Evolutionary conservation across 53 echinoderm and acorn worm genomes (phyloP), one percentile per base, ranked within the genome.

Genomic region (Patiria pectinifera): DNA sequence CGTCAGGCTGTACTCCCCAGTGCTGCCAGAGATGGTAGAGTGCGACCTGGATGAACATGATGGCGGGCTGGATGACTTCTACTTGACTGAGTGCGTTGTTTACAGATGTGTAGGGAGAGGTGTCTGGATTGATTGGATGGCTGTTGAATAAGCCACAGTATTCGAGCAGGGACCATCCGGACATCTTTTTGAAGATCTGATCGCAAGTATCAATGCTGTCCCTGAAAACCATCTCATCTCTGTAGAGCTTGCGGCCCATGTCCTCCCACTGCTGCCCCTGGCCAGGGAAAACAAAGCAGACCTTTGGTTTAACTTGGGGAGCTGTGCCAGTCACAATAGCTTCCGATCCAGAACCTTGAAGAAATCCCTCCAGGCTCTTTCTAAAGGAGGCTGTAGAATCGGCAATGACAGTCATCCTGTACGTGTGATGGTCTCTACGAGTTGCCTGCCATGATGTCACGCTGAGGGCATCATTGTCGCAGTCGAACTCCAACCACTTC

Each of bases 211-310:
- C 74, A 15, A 98, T 93, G 16, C 89, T 91, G 12, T 94, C 83
- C 60, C 79, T 87, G 91, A 98, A 96, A 22, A 97, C 89, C 3
- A 43, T 74, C 79, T 98, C 99, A 2, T 95, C 91, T 71, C 89
- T 87, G 89, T 95, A 98, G 45, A 98, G 94, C 63, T 97, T 85
- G 19, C 96, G 90, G 66, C 99, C 99, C 99, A 98, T 98, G 91
- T 95, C 91, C 59, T 49, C 93, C 93, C 96, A 98, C 86, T 98
- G 99, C 82, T 98, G 99, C 0, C 99, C 99, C 76, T 98, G 99
- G 10, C 99, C 99, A 8, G 99, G 99, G 80, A 98, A 98, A 19
- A 98, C 94, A 76, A 97, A 92, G 85, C 96, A 96, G 83, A 98
- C 89, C 83, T 98, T 98, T 19, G 95, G 99, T 76, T 94, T 93